Conservation (phyloP, 2,797 vertebrate genomes). For the Gymnodraco acuticeps region DNA sequence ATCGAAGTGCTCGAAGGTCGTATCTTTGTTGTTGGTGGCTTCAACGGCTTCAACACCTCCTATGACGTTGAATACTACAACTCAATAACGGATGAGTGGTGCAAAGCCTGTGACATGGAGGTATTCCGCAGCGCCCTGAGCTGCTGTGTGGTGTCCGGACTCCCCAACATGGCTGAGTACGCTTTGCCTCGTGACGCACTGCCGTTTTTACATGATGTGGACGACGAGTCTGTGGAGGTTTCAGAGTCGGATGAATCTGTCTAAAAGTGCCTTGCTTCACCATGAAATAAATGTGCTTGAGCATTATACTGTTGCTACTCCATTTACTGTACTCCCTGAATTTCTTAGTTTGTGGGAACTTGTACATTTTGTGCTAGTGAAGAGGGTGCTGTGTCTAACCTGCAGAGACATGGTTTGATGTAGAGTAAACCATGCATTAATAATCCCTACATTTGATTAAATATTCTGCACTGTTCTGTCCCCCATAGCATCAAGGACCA, state of each 20-base stretch:
- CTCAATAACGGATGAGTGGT: slow-evolving; percentile 72
- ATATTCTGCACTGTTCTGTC: background rate
- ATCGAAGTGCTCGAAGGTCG: slow-evolving; percentile 82
- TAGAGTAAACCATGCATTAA: background rate
- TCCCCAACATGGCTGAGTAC: slow-evolving; percentile 19
- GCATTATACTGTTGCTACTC: slow-evolving; percentile 8
- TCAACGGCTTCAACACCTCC: slow-evolving; percentile 26
- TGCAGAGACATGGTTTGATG: background rate
- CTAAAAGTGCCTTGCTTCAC: background rate
- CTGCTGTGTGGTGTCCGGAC: slow-evolving; percentile 76
- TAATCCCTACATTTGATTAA: background rate
- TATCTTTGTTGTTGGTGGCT: slow-evolving; percentile 71
- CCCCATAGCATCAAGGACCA: background rate
- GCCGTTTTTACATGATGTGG: rapidly evolving
- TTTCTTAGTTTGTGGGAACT: background rate
- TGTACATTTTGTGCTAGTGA: background rate
- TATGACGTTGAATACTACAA: slow-evolving; percentile 82
- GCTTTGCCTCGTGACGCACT: rapidly evolving
- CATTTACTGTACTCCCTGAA: background rate
- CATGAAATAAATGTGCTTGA: slow-evolving; percentile 8
- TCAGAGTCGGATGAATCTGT: rapidly evolving
- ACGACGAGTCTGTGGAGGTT: rapidly evolving
- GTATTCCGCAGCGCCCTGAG: slow-evolving; percentile 86
- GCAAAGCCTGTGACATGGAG: slow-evolving; percentile 78
- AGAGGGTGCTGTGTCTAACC: no score